Base-by-base conservation (phyloP, 2,113 vertebrate genomes). In the Elaphurus davidianus region DNA sequence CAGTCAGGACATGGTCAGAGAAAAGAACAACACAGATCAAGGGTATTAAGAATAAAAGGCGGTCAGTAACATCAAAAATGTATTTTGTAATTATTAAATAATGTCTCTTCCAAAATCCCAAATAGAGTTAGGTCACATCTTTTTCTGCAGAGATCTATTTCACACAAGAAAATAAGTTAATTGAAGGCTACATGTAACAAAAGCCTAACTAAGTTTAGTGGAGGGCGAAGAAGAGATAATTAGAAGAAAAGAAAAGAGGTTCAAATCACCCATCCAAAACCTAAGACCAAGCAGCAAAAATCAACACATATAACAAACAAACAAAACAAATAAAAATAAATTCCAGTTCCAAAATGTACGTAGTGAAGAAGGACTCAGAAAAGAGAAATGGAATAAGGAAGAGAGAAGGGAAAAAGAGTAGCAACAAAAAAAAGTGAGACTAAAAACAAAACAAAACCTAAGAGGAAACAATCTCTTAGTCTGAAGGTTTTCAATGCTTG, bases 161-260 rank as follows among this genome's bases (percentile, higher is more conserved):
- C 27, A 83, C 60, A 83, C 0, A 67, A 59, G 27, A 88, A 95
- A 97, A 87, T 79, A 88, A 95, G 50, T 91, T 96, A 81, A 97
- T 94, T 86, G 64, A 97, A 96, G n/a, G 28, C n/a, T 85, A 83
- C 6, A n/a, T 88, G 19, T 90, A 95, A 74, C 19, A 76, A 91
- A 10, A 90, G n/a, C 3, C 10, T 86, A 88, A 91, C 45, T 92
- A 88, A 91, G 5, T 57, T 89, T 67, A 89, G 50, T 78, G n/a
- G 33, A 93, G 27, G 36, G 11, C 88, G 19, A 97, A 88, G 23
- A 91, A 96, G 45, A 96, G 76, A 81, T 25, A 21, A 47, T 86
- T 85, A 50, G 47, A 90, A 83, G 30, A 50, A 89, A 87, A 33
- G 13, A 33, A n/a, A 52, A 87, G 59, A 27, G 33, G 87, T 85